A percentile compares a stretch with the other conserved stretches of the same genome.
Conservation (phyloP, 2,888 invertebrate species). For the Scrobipalpa atriplicella region DNA sequence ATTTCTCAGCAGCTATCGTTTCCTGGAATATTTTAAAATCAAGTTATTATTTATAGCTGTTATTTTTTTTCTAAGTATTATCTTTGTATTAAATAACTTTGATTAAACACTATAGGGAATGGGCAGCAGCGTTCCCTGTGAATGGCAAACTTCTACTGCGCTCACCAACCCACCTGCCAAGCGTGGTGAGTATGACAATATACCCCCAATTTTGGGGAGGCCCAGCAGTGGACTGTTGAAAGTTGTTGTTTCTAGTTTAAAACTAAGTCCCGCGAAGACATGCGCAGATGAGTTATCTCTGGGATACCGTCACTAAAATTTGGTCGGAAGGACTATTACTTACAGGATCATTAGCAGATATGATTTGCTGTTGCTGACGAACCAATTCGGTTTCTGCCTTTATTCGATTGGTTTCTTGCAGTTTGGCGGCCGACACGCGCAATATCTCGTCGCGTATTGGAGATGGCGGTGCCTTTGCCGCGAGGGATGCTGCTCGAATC, state of each 20-base stretch:
- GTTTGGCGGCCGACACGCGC: conserved; percentile 76
- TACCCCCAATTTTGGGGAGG: too few relatives aligned
- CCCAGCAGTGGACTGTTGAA: too few relatives aligned
- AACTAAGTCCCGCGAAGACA: too few relatives aligned
- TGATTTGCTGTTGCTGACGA: conserved; percentile 83
- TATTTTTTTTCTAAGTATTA: neutral
- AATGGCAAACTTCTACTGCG: too few relatives aligned
- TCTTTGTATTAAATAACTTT: too few relatives aligned
- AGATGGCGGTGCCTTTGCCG: conserved; percentile 71
- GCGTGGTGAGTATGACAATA: too few relatives aligned
- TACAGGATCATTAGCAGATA: conserved; percentile 75
- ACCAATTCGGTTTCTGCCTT: conserved; percentile 82
- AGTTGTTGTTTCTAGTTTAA: too few relatives aligned
- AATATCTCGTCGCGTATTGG: conserved; percentile 71
- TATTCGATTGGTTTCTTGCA: conserved; percentile 81
- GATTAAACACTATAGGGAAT: too few relatives aligned
- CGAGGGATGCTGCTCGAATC: conserved; percentile 70
- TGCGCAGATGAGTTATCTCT: too few relatives aligned
- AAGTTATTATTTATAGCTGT: neutral
- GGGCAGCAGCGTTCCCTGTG: too few relatives aligned
- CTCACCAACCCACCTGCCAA: too few relatives aligned
- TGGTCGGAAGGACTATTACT: conserved; percentile 34
- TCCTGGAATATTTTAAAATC: conserved; percentile 60
- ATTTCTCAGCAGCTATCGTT: conserved; percentile 77
- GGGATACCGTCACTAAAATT: too few relatives aligned